Base-by-base conservation (phyloP, 2,888 invertebrate genomes). In the Pseudanteris insignis region DNA sequence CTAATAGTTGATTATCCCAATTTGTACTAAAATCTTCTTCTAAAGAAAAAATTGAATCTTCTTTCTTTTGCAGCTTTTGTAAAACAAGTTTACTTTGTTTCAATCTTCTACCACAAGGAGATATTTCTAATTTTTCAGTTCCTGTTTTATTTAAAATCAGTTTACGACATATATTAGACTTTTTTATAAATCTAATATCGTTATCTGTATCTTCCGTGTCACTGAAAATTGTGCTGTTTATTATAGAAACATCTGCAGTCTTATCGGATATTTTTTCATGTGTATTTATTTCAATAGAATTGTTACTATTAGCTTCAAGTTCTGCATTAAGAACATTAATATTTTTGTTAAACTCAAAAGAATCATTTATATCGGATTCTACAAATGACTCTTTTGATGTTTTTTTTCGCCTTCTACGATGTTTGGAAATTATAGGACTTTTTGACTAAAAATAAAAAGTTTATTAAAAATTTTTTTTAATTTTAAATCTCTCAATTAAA, bases 71-170 rank as follows among this genome's bases (percentile, higher is more conserved):
- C 0, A 53, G 18, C 37, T 63, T 64, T 37, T 67, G 36, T 13
- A 75, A 50, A 14, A 67, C 12, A 13, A 76, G 64, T 14, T 57
- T 74, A 2, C 72, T 63, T 43, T 77, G 78, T 30, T 64, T 71
- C 2, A 70, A 29, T 38, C 64, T 71, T 41, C 70, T 73, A 2
- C 73, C 70, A 38, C 51, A 57, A 1, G 54, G 28, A 4, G 60
- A 43, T 10, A 67, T 36, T 21, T 72, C 67, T 2, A 68, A 58
- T 54, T 63, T n/a, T 10, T 36, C 43, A 9, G 43, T 30, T 5
- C n/a, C 14, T 9, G 26, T 33, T 43, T 54, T 61, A 8, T 50
- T 50, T 6, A 64, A 24, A 1, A 15, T 5, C 8, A 64, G 32
- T 40, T 61, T 53, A 10, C 12, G 15, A 30, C 50, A 50, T 2